Evolutionary conservation across 2,113 vertebrate species (phyloP), one percentile per base, ranked within the genome.

Genomic region (Malurus melanocephalus): DNA sequence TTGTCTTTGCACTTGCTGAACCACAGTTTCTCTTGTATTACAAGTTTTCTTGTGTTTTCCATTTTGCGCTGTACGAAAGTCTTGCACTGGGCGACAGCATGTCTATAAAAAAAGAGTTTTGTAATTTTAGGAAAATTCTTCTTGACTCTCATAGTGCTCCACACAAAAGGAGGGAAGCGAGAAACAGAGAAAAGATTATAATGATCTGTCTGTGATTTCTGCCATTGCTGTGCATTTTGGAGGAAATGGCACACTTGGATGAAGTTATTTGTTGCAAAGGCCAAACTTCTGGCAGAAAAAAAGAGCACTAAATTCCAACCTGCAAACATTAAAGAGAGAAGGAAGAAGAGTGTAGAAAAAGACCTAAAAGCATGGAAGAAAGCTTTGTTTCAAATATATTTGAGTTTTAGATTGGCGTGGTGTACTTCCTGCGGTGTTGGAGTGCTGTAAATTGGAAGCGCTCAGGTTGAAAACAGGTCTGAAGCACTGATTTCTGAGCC

Each of bases 381-480:
- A 78, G 57, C 65, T 94, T 73, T 93, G 74, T 89, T 94, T 92
- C 69, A 73, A 55, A 59, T 66, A 85, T 46, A 91, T 86, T 84
- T 81, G 59, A 55, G 85, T 75, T 94, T 94, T 33, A 79, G n/a
- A 27, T 79, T 81, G 87, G 33, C 76, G 73, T 71, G 26, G 5
- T 80, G 5, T 60, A 51, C 75, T 92, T 95, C 92, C 88, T 81
- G 88, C 2, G 2, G 88, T 3, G 20, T 86, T 88, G 85, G 78
- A 87, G 55, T 76, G 86, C 64, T 88, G 69, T 84, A 89, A 95
- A 92, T 89, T 85, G 85, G 83, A 93, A 81, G 62, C 0, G 12
- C 56, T 79, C 86, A 77, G 82, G 90, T 87, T 94, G 92, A 92
- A 85, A 94, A 55, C 60, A 64, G 87, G 91, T 92, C 67, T 66